Evolutionary conservation across 2,113 vertebrate genomes (phyloP).

Genomic region (Hippocampus abdominalis): DNA sequence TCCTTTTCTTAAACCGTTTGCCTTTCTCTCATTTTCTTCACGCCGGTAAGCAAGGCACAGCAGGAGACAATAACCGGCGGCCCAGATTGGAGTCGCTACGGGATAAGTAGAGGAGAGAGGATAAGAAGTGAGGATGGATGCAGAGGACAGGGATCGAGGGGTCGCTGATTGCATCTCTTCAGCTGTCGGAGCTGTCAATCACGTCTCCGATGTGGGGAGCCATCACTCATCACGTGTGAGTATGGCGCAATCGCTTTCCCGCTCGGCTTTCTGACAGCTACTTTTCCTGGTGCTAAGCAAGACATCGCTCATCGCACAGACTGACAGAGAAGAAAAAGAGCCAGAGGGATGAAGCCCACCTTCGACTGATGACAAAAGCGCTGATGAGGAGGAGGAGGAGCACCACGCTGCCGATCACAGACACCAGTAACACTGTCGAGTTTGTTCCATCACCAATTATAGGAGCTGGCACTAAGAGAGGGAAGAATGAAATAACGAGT

Average conservation of each 20-base stretch:
- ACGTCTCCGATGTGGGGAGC: constrained; percentile 57
- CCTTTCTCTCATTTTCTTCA: constrained; percentile 19
- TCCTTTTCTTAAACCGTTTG: not conserved
- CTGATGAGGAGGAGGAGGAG: constrained; percentile 94
- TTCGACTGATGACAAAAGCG: constrained; percentile 94
- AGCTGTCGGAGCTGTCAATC: constrained; percentile 65
- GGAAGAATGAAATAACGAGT: not conserved
- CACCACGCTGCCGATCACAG: constrained; percentile 89
- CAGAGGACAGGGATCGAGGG: constrained; percentile 47
- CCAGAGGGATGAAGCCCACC: constrained; percentile 73
- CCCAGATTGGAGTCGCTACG: constrained; percentile 38
- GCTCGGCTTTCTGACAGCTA: constrained; percentile 36
- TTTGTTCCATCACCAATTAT: constrained; percentile 92
- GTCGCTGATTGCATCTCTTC: constrained; percentile 67
- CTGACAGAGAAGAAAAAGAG: constrained; percentile 40
- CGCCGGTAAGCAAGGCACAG: constrained; percentile 29
- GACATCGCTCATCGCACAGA: constrained; percentile 40
- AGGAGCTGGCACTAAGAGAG: constrained; percentile 82
- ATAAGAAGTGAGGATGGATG: constrained; percentile 16
- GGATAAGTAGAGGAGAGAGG: constrained; percentile 14
- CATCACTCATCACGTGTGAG: constrained; percentile 46
- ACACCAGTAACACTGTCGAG: constrained; percentile 90
- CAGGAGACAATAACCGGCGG: constrained; percentile 45
- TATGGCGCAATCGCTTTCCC: constrained; percentile 25
- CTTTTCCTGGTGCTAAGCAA: constrained; percentile 40